Evolutionary conservation across 2,113 vertebrate species (phyloP).

Genomic region (Grantiella picta): DNA sequence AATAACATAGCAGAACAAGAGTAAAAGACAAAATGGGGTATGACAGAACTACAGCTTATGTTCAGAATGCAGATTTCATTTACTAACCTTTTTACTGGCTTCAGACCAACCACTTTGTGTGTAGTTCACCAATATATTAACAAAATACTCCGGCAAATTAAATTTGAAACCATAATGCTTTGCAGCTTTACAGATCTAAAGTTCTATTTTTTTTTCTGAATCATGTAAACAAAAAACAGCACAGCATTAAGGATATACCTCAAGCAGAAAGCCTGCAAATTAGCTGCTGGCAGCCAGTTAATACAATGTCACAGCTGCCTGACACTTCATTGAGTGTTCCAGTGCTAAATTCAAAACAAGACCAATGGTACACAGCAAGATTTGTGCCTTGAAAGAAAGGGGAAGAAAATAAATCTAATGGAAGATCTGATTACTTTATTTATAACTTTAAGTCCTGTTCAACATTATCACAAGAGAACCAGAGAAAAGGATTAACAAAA

Average conservation of each 20-base stretch:
- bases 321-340: background rate
- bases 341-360: background rate
- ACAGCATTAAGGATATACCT: background rate
- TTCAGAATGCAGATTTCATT: background rate
- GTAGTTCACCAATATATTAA: background rate
- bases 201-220: background rate
- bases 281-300: background rate
- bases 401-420: background rate
- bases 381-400: background rate
- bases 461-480: background rate
- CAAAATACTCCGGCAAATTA: background rate
- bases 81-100: background rate
- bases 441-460: background rate
- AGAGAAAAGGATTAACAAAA: constrained; percentile 6
- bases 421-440: background rate
- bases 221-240: accelerated
- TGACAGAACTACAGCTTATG: background rate
- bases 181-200: background rate
- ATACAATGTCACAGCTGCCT: background rate
- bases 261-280: background rate
- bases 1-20: background rate
- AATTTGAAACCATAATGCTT: background rate
- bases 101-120: background rate
- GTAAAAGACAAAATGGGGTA: background rate
- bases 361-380: background rate